These are phyloP conservation scores for Epirrita christyi DNA, from an alignment of 2,888 invertebrate species.

Conservation along the genomic window DNA sequence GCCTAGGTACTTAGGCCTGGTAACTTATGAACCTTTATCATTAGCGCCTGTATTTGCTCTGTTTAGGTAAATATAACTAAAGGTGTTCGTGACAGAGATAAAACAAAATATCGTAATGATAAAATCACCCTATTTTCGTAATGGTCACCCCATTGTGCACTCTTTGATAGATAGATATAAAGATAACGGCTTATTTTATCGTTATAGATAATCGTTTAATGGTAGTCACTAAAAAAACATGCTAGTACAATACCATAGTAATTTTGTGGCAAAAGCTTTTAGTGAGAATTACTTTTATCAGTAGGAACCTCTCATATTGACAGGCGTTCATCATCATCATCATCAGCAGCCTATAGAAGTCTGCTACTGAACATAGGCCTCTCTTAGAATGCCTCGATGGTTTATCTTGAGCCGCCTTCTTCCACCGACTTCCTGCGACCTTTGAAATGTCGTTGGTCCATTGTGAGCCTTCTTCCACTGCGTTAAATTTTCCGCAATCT, in stretches of 20 bases:
- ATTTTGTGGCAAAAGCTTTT: not conserved
- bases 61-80: conserved; percentile 27
- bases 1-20: not conserved
- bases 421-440: no score
- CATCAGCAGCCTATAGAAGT: no score
- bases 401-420: no score
- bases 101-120: conserved; percentile 46
- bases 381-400: no score
- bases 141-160: conserved; percentile 36
- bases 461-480: no score
- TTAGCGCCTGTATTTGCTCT: conserved; percentile 21
- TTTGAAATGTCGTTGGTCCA: no score
- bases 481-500: no score
- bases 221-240: not conserved
- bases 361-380: no score
- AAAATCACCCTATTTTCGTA: conserved; percentile 42
- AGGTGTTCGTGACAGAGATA: conserved; percentile 36
- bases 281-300: not conserved
- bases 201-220: conserved; percentile 1
- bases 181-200: conserved; percentile 35
- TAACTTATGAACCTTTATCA: conserved; percentile 13
- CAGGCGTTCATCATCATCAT: no score
- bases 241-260: not conserved
- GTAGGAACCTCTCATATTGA: no score
- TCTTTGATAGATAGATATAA: conserved; percentile 45